Conservation (phyloP, 2,888 invertebrate species). For the Oligia strigilis region DNA sequence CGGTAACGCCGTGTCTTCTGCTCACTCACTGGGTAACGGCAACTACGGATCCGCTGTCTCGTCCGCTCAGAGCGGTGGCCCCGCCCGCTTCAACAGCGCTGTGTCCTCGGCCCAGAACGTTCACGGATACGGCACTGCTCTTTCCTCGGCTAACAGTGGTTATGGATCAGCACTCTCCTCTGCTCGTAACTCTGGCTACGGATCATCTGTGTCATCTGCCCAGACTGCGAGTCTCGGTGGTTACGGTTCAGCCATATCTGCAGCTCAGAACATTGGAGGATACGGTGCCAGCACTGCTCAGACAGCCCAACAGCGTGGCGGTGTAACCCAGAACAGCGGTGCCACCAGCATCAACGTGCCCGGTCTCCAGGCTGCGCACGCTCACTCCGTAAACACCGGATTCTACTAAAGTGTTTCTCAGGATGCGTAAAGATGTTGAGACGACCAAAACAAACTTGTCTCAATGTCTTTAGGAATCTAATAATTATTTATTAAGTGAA, state of each 20-base stretch:
- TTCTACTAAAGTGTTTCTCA: slow-evolving; percentile 72
- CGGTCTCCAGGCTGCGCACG: slow-evolving; percentile 80
- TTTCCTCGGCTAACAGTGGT: slow-evolving; percentile 70
- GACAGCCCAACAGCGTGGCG: slow-evolving; percentile 74
- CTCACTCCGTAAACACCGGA: slow-evolving; percentile 81
- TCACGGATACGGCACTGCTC: slow-evolving; percentile 70
- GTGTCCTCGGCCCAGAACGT: slow-evolving; percentile 68
- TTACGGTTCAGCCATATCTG: slow-evolving; percentile 75
- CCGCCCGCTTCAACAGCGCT: slow-evolving; percentile 49
- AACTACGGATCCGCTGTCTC: slow-evolving; percentile 77
- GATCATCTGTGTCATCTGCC: slow-evolving; percentile 73
- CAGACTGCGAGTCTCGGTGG: slow-evolving; percentile 72
- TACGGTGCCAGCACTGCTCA: slow-evolving; percentile 80
- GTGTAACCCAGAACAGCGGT: slow-evolving; percentile 75
- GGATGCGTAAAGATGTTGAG: slow-evolving; percentile 75
- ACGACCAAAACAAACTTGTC: slow-evolving; percentile 84
- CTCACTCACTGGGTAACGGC: slow-evolving; percentile 73
- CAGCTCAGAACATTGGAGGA: slow-evolving; percentile 76
- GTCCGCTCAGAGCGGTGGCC: slow-evolving; percentile 72
- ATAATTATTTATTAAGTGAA: slow-evolving; percentile 34
- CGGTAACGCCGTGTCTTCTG: slow-evolving; percentile 73
- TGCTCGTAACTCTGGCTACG: slow-evolving; percentile 69
- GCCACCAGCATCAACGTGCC: slow-evolving; percentile 81
- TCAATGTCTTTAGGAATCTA: slow-evolving; percentile 73
- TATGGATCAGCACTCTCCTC: slow-evolving; percentile 62